These are phyloP conservation scores for Lepidurus packardi DNA, from an alignment of 1,140 invertebrate genomes.

Conservation along the genomic window DNA sequence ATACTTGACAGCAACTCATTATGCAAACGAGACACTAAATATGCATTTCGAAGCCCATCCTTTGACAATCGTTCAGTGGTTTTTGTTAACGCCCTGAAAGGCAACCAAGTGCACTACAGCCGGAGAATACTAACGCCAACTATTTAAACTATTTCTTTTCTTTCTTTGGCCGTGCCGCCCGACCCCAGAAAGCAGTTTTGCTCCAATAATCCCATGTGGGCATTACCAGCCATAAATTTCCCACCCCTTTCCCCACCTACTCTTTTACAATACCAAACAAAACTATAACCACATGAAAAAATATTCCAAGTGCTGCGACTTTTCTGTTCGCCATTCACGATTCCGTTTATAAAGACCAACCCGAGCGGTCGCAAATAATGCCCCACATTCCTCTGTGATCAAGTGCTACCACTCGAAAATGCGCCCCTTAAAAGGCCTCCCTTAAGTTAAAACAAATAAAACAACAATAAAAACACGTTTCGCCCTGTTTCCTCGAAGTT, in stretches of 20 bases:
- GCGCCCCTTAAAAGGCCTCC: neutral
- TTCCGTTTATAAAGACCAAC: too few relatives aligned
- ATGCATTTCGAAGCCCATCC: slow-evolving; percentile 21
- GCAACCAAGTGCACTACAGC: neutral
- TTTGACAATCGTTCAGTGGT: slow-evolving; percentile 10
- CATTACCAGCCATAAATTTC: neutral
- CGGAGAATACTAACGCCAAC: slow-evolving; percentile 3
- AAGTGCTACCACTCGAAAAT: slow-evolving; percentile 1
- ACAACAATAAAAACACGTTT: neutral
- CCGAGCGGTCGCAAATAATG: too few relatives aligned
- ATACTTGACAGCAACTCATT: slow-evolving; percentile 16
- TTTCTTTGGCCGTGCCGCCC: neutral
- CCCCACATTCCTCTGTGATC: neutral
- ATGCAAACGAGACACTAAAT: slow-evolving; percentile 12
- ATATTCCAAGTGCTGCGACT: too few relatives aligned
- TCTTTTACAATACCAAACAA: neutral
- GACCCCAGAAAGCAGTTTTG: neutral
- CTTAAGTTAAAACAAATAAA: neutral
- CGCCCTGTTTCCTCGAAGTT: neutral
- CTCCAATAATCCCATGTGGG: slow-evolving; percentile 7
- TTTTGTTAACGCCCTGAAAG: neutral
- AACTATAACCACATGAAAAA: neutral
- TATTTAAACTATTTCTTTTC: neutral
- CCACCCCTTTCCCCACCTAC: neutral
- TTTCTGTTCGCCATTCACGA: too few relatives aligned